Conservation (phyloP, 2,797 vertebrate genomes). For the Ceryle rudis region DNA sequence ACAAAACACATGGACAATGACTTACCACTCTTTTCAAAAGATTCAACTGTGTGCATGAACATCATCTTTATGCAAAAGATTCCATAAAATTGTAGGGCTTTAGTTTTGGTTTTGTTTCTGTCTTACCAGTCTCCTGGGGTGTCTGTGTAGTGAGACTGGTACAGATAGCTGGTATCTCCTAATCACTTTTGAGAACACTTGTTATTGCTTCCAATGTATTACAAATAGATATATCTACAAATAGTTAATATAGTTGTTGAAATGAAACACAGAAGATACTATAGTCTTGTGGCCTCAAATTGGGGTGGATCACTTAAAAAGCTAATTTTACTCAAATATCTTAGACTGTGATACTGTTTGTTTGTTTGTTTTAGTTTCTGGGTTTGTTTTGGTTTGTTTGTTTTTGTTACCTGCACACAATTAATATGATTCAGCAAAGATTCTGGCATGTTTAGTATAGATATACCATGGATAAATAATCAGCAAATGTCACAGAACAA, state of each 20-base stretch:
- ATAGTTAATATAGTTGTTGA: background rate
- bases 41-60: background rate
- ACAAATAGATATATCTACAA: background rate
- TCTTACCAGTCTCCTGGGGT: background rate
- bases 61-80: background rate
- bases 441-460: background rate
- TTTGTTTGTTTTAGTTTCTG: background rate
- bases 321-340: background rate
- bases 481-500: background rate
- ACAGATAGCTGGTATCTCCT: background rate
- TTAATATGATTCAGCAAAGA: background rate
- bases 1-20: too few species aligned
- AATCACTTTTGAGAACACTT: background rate
- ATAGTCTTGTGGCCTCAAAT: background rate
- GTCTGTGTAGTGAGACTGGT: background rate
- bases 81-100: background rate
- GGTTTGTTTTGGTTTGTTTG: background rate
- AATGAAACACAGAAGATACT: background rate
- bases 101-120: background rate
- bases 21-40: fast-evolving
- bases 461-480: background rate
- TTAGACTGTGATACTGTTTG: background rate
- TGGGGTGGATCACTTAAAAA: background rate
- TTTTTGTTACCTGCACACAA: background rate
- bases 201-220: background rate